Percentiles rank a stretch among this genome's conserved stretches.
Evolutionary conservation across 2,888 invertebrate genomes (phyloP).

Genomic region (Didymodactylos carnosus): DNA sequence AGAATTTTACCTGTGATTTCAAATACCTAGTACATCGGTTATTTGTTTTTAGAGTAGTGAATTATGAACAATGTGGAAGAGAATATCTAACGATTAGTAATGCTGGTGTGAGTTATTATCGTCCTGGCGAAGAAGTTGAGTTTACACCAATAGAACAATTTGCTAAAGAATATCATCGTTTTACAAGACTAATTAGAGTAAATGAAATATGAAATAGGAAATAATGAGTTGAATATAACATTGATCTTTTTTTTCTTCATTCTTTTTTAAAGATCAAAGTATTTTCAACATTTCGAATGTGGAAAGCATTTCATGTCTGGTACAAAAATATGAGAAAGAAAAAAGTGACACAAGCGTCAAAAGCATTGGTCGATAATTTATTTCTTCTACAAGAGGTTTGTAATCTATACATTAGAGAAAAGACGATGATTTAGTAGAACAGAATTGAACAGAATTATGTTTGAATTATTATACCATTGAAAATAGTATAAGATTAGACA

Average conservation of each 20-base stretch:
- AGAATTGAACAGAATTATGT: too few species aligned
- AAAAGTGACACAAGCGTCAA: slow-evolving; percentile 46
- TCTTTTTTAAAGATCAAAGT: background rate
- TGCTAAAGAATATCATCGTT: slow-evolving; percentile 63
- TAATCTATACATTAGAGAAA: background rate
- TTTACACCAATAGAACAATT: slow-evolving; percentile 57
- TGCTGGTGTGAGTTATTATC: slow-evolving; percentile 55
- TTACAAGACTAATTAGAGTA: slow-evolving; percentile 53
- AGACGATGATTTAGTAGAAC: too few species aligned
- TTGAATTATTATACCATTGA: too few species aligned
- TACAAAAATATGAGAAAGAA: slow-evolving; percentile 49
- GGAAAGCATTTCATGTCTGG: slow-evolving; percentile 59
- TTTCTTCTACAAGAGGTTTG: slow-evolving; percentile 49
- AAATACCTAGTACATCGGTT: background rate
- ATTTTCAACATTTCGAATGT: slow-evolving; percentile 22
- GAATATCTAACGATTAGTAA: slow-evolving; percentile 62
- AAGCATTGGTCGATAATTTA: slow-evolving; percentile 46
- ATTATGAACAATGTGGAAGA: slow-evolving; percentile 49
- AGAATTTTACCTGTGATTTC: background rate
- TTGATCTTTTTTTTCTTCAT: background rate
- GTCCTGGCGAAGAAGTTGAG: slow-evolving; percentile 45
- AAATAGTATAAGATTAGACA: background rate
- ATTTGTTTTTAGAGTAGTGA: slow-evolving; percentile 45
- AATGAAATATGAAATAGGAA: too few species aligned
- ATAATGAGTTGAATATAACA: background rate